These are phyloP conservation scores for Cygnus olor DNA, from an alignment of 2,797 vertebrate species.

Conservation along the genomic window DNA sequence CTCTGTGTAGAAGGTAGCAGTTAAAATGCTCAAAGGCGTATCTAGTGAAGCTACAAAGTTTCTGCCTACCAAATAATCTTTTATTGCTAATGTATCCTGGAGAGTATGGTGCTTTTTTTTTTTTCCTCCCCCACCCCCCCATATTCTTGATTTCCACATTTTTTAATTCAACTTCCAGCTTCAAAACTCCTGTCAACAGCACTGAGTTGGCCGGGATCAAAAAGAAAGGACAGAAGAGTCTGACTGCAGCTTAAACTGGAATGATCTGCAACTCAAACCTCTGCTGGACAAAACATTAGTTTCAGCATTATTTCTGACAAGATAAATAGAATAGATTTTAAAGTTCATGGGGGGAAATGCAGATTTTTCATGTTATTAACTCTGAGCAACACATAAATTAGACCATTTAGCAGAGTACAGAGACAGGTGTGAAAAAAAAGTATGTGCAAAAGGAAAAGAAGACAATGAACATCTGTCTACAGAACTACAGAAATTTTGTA, in stretches of 20 bases:
- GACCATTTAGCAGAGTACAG: neutral
- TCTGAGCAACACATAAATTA: neutral
- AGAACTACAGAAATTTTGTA: neutral
- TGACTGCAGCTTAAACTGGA: accelerated
- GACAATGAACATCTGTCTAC: neutral
- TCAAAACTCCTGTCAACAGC: neutral
- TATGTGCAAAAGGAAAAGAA: neutral
- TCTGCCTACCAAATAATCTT: neutral
- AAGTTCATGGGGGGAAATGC: neutral
- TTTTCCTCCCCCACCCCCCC: neutral
- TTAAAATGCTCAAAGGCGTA: neutral
- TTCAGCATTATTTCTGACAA: neutral
- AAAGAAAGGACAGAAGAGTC: neutral
- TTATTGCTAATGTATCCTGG: neutral
- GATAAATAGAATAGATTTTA: neutral
- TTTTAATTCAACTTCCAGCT: neutral
- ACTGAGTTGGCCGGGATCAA: neutral
- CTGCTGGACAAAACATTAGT: neutral
- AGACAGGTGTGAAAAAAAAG: neutral
- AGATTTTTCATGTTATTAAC: neutral
- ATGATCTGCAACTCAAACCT: neutral
- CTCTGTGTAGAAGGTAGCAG: neutral
- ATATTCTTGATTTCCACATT: neutral
- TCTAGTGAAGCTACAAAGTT: neutral
- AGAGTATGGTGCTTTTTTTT: neutral